Base-by-base conservation (phyloP, 2,888 invertebrate species). In the Apantesis nais region DNA sequence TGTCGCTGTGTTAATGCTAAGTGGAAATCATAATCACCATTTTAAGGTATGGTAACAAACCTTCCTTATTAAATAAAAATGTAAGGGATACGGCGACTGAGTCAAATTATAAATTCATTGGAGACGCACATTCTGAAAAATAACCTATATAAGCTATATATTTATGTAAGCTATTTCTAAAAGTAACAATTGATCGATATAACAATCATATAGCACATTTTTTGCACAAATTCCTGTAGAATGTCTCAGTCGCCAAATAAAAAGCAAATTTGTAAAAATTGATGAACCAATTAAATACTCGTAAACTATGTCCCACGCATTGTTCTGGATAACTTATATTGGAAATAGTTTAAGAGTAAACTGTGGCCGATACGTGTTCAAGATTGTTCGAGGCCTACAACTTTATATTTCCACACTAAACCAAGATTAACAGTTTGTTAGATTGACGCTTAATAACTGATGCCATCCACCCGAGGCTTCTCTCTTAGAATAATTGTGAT, bases 301-400 rank as follows among this genome's bases (percentile, higher is more conserved):
- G 77, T 78, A 80, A 84, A 84, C 82, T 78, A 82, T 82, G 80
- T 84, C 81, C 81, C 84, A 74, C 86, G 86, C 93, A 94, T 86
- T 93, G 94, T 95, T 95, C 95, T 95, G 95, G 94, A 95, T 95
- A 94, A 94, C 95, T 95, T 95, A 95, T 94, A 86, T 84, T 87
- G 88, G 87, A 87, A 52, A 88, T 90, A 89, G 89, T 90, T 87
- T 92, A 92, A 89, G 88, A 85, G 84, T 89, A 85, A 88, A 87
- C 82, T 83, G 83, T 83, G 78, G 80, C 81, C 70, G 73, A 73
- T 70, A 71, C 62, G 74, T 67, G 76, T 79, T 79, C 83, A 78
- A 76, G 81, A 70, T 78, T 77, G 72, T 76, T 77, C 70, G 75
- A 77, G 76, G 76, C 67, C 80, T 71, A 66, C 68, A 63, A 68